Conservation (phyloP, 2,113 vertebrate genomes). For the Garra rufa region DNA sequence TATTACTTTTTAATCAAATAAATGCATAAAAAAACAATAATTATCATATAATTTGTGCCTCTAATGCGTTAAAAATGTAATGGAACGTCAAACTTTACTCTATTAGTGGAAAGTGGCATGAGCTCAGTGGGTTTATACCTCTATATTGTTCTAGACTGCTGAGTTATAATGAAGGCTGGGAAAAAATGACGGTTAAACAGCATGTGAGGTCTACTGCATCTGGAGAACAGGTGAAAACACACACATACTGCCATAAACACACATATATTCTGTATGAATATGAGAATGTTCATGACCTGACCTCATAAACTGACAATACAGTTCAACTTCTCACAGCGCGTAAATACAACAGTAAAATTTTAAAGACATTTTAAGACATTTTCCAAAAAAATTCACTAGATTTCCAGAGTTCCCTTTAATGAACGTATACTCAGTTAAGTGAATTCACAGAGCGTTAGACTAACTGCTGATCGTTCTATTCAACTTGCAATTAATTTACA, state of each 20-base stretch:
- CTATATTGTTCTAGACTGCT: slow-evolving; percentile 40
- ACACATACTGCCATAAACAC: background rate
- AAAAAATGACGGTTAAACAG: slow-evolving; percentile 19
- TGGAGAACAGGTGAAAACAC: slow-evolving; percentile 37
- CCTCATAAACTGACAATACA: background rate
- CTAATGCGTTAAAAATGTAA: background rate
- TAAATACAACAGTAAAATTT: background rate
- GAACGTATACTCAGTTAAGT: background rate
- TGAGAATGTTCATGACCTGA: background rate
- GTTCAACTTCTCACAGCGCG: background rate
- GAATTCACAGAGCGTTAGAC: background rate
- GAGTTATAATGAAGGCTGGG: slow-evolving; percentile 7
- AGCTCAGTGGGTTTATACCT: background rate
- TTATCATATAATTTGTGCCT: background rate
- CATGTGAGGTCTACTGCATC: slow-evolving; percentile 20
- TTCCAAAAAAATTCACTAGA: background rate
- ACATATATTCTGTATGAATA: background rate
- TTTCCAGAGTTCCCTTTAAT: background rate
- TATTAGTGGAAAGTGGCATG: background rate
- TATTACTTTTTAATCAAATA: background rate
- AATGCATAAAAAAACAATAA: background rate
- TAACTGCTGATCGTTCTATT: background rate
- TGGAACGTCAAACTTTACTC: background rate
- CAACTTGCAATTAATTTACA: background rate
- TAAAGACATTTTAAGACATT: background rate